These are phyloP conservation scores for Drosophila saltans DNA, from an alignment of 1,140 invertebrate species.

Conservation along the genomic window DNA sequence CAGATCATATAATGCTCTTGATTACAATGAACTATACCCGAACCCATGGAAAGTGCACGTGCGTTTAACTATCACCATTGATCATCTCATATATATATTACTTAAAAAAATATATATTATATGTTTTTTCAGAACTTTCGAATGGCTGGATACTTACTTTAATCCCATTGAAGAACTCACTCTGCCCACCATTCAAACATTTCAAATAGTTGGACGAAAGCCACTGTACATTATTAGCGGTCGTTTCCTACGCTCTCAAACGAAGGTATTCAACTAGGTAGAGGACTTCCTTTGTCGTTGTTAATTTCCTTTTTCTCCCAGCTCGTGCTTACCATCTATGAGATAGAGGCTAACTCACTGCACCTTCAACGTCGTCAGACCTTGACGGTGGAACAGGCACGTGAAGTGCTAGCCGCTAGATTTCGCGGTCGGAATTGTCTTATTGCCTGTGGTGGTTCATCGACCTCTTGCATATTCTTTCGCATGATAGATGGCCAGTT, in stretches of 20 bases:
- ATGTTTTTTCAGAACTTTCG: constrained; percentile 57
- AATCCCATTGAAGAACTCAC: constrained; percentile 69
- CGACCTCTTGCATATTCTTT: constrained; percentile 45
- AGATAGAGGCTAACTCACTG: constrained; percentile 36
- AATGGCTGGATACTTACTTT: constrained; percentile 75
- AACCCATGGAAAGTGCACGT: constrained; percentile 54
- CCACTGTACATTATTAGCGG: constrained; percentile 63
- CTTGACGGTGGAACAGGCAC: constrained; percentile 52
- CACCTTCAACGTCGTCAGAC: constrained; percentile 55
- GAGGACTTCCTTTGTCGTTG: not conserved
- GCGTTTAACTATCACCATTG: not conserved
- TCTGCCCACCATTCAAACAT: constrained; percentile 52
- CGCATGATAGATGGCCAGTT: constrained; percentile 72
- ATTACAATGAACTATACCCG: constrained; percentile 54
- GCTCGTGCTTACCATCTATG: constrained; percentile 63
- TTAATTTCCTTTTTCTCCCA: constrained; percentile 5
- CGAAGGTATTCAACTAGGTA: constrained; percentile 43
- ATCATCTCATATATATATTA: not conserved
- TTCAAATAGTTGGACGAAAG: constrained; percentile 58
- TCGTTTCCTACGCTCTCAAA: constrained; percentile 48
- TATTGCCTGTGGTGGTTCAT: constrained; percentile 49
- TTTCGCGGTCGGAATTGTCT: constrained; percentile 63
- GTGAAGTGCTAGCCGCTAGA: constrained; percentile 40
- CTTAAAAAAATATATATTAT: not conserved
- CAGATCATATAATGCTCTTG: constrained; percentile 61